A percentile compares a stretch with the other conserved stretches of the same genome.
Conservation (phyloP, 2,797 vertebrate genomes). For the Diplodus sargus region DNA sequence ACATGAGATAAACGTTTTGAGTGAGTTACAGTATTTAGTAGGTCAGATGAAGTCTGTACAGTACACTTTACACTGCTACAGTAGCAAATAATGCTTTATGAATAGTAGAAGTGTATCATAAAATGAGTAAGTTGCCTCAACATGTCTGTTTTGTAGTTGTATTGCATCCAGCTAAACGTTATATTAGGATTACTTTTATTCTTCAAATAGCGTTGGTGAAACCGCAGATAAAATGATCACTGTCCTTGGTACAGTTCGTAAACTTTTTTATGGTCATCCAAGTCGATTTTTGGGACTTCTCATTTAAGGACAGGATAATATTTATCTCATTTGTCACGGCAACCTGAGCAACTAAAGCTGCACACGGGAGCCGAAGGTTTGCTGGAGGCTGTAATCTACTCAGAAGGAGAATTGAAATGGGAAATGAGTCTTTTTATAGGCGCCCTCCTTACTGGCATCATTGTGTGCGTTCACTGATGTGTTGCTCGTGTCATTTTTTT, state of each 20-base stretch:
- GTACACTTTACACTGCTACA: not conserved
- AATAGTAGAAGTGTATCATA: not conserved
- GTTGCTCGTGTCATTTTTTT: constrained; percentile 25
- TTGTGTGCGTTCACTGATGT: constrained; percentile 39
- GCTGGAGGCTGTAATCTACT: constrained; percentile 65
- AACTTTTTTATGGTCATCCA: constrained; percentile 4
- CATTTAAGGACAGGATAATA: constrained; percentile 40
- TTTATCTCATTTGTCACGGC: constrained; percentile 57
- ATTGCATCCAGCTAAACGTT: not conserved
- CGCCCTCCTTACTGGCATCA: constrained; percentile 31
- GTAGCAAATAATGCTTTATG: not conserved
- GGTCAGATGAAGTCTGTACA: not conserved
- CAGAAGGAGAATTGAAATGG: constrained; percentile 47
- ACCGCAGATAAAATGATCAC: not conserved
- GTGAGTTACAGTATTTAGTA: constrained; percentile 3
- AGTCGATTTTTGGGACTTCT: constrained; percentile 40
- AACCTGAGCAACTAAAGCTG: constrained; percentile 55
- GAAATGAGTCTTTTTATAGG: constrained; percentile 63
- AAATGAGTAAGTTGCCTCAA: constrained; percentile 2
- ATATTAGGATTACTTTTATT: not conserved
- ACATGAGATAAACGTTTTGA: constrained; percentile 2
- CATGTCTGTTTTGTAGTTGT: constrained; percentile 1
- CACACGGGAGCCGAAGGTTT: constrained; percentile 53
- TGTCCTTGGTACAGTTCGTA: not conserved
- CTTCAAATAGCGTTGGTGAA: not conserved